Evolutionary conservation across 2,113 vertebrate species (phyloP), one percentile per base, ranked within the genome.

Genomic region (Baryphthengus martii): DNA sequence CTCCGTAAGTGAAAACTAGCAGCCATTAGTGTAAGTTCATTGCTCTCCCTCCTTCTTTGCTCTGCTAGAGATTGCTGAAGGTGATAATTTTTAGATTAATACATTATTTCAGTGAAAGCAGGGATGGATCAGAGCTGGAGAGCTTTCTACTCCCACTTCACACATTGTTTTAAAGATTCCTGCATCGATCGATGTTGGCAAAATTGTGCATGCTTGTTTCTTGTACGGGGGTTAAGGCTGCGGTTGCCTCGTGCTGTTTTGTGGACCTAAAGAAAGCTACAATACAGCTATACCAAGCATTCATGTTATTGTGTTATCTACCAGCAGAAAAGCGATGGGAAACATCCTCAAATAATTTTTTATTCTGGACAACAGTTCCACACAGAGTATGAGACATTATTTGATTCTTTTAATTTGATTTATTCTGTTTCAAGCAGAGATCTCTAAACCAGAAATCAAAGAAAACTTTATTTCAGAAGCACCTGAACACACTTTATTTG

Each of bases 381-480:
- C 18, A 40, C 2, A 35, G 58, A 77, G 45, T 74, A 42, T 65
- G 23, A 87, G 50, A 19, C 42, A 24, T 62, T 80, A 92, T 91
- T 91, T 77, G 53, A 86, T 92, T 80, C 3, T 73, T 73, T 52
- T 39, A 55, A 90, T 85, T 61, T 59, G 17, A 78, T 91, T 94
- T 94, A 42, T 89, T 89, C 45, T 62, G 31, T 89, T 91, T 92
- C 55, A 71, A 37, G 63, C 19, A 94, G 76, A 92, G 92, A 77
- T 74, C 47, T 81, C 28, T 84, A 84, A 94, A 94, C 8, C 31
- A 77, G 68, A 77, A 92, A 89, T 77, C 59, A 62, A 94, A 77
- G 49, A 49, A 76, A 92, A 95, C 35, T 68, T 74, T 2, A 73
- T 89, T 92, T 86, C 63, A 62, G 68, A 90, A 92, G 28, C 42